Conservation (phyloP, 1,140 invertebrate genomes). For the Carcinoscorpius rotundicauda region DNA sequence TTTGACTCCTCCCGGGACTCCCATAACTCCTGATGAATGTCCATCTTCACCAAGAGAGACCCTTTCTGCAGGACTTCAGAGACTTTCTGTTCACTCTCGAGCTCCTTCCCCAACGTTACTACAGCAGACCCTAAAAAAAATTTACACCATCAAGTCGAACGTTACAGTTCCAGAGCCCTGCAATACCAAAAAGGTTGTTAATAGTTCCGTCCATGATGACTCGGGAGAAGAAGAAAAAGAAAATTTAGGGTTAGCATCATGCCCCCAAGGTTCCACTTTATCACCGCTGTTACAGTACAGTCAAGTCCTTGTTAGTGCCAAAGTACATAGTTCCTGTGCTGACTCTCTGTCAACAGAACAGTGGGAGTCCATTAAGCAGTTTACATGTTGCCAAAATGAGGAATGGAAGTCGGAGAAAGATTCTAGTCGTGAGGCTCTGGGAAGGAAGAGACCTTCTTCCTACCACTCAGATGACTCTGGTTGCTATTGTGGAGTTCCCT, state of each 20-base stretch:
- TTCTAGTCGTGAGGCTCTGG: not conserved
- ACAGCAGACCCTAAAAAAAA: slow-evolving; percentile 2
- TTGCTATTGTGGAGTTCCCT: slow-evolving; percentile 5
- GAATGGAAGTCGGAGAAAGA: no score
- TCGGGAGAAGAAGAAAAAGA: no score
- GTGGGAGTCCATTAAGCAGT: no score
- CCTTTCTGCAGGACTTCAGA: slow-evolving; percentile 1
- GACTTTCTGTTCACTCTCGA: slow-evolving; percentile 12
- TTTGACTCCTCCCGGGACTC: slow-evolving; percentile 5
- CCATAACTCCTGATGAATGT: not conserved
- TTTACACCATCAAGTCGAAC: slow-evolving; percentile 24
- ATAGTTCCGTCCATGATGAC: no score
- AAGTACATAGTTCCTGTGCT: no score
- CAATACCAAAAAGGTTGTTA: no score
- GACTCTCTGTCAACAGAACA: no score
- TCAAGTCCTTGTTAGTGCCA: no score
- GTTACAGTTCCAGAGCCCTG: not conserved
- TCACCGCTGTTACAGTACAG: no score
- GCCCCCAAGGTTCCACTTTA: no score
- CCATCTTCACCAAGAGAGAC: not conserved
- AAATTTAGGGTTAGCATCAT: no score
- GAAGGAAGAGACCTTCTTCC: slow-evolving; percentile 8
- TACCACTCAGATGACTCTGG: slow-evolving; percentile 10
- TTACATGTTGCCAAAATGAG: no score
- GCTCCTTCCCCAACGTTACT: slow-evolving; percentile 14